phyloP scores from a whole-genome alignment of 1,140 invertebrate species.

The Aplysia californica region DNA sequence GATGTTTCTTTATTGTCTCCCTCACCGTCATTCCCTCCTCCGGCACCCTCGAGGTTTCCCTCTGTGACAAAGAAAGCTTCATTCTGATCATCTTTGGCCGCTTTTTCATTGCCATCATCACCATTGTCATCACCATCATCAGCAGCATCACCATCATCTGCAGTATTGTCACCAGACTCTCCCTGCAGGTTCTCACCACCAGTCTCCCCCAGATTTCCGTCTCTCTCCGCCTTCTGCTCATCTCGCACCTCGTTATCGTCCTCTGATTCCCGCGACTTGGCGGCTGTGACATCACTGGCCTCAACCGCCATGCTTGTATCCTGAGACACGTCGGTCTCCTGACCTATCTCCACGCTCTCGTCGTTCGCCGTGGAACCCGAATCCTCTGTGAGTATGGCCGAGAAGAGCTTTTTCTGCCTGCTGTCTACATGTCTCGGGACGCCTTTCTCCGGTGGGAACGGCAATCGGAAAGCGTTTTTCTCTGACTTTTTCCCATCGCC shows the following conservation, averaged over 20 bases:
- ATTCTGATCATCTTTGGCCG: neutral
- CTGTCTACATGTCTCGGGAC: constrained; percentile 43
- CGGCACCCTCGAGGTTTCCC: neutral
- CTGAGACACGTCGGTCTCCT: neutral
- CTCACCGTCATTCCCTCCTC: neutral
- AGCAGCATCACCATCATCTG: neutral
- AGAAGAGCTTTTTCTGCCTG: constrained; percentile 45
- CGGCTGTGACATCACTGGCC: no score
- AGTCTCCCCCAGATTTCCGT: neutral
- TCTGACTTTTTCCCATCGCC: constrained; percentile 34
- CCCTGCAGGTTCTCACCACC: neutral
- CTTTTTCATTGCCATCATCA: neutral
- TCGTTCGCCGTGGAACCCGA: no score
- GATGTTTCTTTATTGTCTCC: neutral
- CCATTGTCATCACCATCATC: neutral
- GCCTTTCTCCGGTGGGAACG: constrained; percentile 46
- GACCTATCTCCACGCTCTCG: no score
- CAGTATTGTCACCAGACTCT: neutral
- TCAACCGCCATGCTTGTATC: neutral
- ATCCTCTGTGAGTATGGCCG: neutral
- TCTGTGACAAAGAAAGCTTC: constrained; percentile 8
- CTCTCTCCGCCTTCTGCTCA: neutral
- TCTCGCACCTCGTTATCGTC: no score
- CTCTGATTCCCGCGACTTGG: no score
- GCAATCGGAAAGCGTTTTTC: constrained; percentile 45